Evolutionary conservation across 1,140 invertebrate species (phyloP).

Genomic region (Rhopalosiphum maidis): DNA sequence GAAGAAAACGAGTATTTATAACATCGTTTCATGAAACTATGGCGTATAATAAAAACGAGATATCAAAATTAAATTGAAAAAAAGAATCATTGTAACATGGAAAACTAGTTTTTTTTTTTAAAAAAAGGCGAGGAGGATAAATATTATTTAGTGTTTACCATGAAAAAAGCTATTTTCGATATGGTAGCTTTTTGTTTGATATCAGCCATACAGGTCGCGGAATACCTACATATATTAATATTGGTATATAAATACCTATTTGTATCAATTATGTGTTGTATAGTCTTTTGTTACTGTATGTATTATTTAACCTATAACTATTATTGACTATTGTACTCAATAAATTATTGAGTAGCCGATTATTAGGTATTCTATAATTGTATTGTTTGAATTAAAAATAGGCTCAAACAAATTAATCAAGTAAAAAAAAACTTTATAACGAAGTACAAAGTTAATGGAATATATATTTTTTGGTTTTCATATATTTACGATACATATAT

Average conservation of each 20-base stretch:
- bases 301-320: neutral
- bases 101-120: neutral
- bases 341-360: neutral
- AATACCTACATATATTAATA: too few species aligned
- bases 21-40: neutral
- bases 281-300: neutral
- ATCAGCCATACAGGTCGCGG: neutral
- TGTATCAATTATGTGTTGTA: neutral
- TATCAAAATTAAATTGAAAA: conserved; percentile 53
- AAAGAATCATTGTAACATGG: neutral
- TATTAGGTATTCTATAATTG: neutral
- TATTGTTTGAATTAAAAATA: neutral
- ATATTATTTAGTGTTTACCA: neutral
- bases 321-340: neutral
- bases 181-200: neutral
- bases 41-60: conserved; percentile 29
- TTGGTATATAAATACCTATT: too few species aligned
- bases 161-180: neutral
- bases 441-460: neutral
- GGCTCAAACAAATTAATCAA: neutral
- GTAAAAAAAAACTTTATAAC: neutral
- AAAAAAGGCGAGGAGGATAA: neutral
- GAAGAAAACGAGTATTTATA: conserved; percentile 53
- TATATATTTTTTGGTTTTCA: neutral
- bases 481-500: neutral